These are phyloP conservation scores for Mythimna impura DNA, from an alignment of 2,888 invertebrate genomes.

Conservation along the genomic window DNA sequence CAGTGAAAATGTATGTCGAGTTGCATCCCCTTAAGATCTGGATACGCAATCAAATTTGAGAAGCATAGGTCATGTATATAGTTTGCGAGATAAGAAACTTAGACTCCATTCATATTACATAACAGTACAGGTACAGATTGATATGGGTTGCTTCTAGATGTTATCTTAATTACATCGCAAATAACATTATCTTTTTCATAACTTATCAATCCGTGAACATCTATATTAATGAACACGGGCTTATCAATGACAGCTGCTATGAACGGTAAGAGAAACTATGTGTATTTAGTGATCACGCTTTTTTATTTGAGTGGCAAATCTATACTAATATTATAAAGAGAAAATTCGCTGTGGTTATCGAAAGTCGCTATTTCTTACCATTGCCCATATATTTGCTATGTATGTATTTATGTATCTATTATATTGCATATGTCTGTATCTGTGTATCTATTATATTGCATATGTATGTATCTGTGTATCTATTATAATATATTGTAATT, in stretches of 20 bases:
- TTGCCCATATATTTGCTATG: no score
- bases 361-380: no score
- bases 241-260: background rate
- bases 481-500: no score
- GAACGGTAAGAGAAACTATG: background rate
- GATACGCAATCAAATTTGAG: background rate
- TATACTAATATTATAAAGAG: no score
- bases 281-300: no score
- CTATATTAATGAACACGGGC: background rate
- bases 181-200: constrained; percentile 7
- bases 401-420: no score
- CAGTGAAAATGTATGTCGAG: no score
- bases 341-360: no score
- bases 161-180: constrained; percentile 26
- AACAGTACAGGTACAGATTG: constrained; percentile 2
- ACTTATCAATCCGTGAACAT: constrained; percentile 2
- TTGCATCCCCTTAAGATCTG: background rate
- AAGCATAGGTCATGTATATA: background rate
- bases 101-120: background rate
- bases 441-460: no score
- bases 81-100: background rate
- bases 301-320: no score
- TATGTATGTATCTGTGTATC: no score
- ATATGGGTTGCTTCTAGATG: constrained; percentile 1
- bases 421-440: no score